These are phyloP conservation scores for Holothuria leucospilota DNA, from an alignment of 53 echinoderm and acorn worm species.

Conservation along the genomic window DNA sequence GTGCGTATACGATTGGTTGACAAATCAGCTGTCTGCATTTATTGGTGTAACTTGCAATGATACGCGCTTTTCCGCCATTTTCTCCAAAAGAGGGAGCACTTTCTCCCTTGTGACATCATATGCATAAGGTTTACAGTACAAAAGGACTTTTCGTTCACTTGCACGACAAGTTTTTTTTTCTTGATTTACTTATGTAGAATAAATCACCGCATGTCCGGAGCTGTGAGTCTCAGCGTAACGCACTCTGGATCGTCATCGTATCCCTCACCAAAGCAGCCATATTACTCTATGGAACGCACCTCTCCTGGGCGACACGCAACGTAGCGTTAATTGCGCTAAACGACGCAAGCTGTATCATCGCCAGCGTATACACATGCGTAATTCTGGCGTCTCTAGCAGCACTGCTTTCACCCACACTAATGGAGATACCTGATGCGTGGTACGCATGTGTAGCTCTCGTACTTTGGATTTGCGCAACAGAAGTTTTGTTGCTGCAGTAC, in stretches of 20 bases:
- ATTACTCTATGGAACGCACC: constrained; percentile 85
- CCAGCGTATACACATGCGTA: constrained; percentile 95
- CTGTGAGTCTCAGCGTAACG: constrained; percentile 72
- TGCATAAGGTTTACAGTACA: too few relatives aligned
- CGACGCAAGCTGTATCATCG: constrained; percentile 89
- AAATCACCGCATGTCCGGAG: not conserved
- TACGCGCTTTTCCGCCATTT: too few relatives aligned
- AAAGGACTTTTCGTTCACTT: too few relatives aligned
- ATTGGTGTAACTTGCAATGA: too few relatives aligned
- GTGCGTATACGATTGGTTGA: too few relatives aligned
- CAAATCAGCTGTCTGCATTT: too few relatives aligned
- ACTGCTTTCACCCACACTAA: constrained; percentile 68
- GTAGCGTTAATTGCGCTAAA: constrained; percentile 96
- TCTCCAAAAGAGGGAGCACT: too few relatives aligned
- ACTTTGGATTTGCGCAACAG: constrained; percentile 82
- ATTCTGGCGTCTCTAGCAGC: constrained; percentile 81
- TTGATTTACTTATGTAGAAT: too few relatives aligned
- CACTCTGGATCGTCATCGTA: constrained; percentile 78
- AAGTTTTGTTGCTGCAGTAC: constrained; percentile 82
- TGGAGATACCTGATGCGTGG: constrained; percentile 91
- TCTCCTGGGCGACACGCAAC: constrained; percentile 96
- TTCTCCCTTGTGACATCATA: too few relatives aligned
- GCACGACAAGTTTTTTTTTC: too few relatives aligned
- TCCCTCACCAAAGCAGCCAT: constrained; percentile 72
- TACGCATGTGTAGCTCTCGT: constrained; percentile 79